Conservation (phyloP, 2,797 vertebrate genomes). For the Coranthus polyacanthus region DNA sequence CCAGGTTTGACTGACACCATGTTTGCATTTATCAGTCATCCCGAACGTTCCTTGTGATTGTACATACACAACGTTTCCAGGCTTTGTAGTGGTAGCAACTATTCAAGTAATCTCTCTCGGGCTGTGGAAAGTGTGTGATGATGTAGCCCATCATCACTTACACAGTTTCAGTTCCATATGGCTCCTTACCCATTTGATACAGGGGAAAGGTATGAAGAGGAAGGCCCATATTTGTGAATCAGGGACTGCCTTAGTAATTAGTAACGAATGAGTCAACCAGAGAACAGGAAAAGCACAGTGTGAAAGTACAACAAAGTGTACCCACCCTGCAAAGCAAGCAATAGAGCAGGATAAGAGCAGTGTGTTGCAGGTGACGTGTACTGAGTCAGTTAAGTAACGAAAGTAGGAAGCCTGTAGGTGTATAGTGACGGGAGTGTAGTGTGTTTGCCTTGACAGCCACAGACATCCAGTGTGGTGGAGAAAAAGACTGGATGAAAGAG, state of each 20-base stretch:
- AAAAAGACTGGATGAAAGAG: too few relatives aligned
- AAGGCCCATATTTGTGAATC: slow-evolving; percentile 59
- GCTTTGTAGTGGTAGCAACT: background rate
- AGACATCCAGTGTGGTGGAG: background rate
- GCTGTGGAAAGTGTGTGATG: slow-evolving; percentile 49
- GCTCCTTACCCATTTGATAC: slow-evolving; percentile 1
- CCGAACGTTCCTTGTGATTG: slow-evolving; percentile 1
- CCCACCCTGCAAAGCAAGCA: slow-evolving; percentile 40
- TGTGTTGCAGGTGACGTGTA: background rate
- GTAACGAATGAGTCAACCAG: slow-evolving; percentile 71
- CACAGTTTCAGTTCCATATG: slow-evolving; percentile 40
- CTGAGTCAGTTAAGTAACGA: slow-evolving; percentile 7
- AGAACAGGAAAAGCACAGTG: slow-evolving; percentile 46
- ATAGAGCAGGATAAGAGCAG: slow-evolving; percentile 23
- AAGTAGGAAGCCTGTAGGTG: slow-evolving; percentile 2
- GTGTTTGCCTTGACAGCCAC: slow-evolving; percentile 5
- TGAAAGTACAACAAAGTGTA: slow-evolving; percentile 47
- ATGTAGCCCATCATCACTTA: slow-evolving; percentile 8
- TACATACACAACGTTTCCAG: slow-evolving; percentile 14
- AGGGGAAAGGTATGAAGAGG: slow-evolving; percentile 36
- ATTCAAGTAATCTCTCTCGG: slow-evolving; percentile 16
- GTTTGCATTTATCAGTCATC: slow-evolving; percentile 37
- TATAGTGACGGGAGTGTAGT: background rate
- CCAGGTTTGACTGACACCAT: slow-evolving; percentile 32
- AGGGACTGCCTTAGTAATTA: slow-evolving; percentile 57